These are phyloP conservation scores for Tenthredo amoena DNA, from an alignment of 2,888 invertebrate species.

Conservation along the genomic window DNA sequence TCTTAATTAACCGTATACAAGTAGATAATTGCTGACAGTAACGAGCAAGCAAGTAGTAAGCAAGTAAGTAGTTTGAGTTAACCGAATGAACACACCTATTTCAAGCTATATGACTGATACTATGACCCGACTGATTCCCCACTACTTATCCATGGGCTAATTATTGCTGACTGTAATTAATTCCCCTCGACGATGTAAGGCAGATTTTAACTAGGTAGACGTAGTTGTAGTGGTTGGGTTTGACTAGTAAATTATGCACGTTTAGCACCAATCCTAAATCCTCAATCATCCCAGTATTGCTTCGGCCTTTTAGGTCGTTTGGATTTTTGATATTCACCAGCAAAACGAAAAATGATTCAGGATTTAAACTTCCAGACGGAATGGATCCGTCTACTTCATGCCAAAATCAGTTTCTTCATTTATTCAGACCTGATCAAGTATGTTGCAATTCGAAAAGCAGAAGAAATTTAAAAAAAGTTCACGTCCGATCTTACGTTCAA, in stretches of 20 bases:
- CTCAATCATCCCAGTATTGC: background rate
- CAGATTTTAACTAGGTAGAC: conserved; percentile 38
- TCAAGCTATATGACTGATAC: conserved; percentile 28
- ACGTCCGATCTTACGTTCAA: background rate
- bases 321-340: conserved; percentile 64
- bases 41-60: conserved; percentile 45
- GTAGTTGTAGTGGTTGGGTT: conserved; percentile 48
- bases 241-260: conserved; percentile 29
- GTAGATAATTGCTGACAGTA: conserved; percentile 35
- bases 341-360: conserved; percentile 56
- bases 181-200: background rate
- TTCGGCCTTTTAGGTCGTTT: background rate
- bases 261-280: conserved; percentile 43
- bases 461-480: background rate
- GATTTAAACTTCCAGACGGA: background rate
- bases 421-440: background rate
- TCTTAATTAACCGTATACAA: background rate
- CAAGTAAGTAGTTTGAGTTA: conserved; percentile 28
- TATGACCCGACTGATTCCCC: conserved; percentile 35
- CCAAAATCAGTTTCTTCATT: background rate
- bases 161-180: background rate
- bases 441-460: background rate
- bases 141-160: conserved; percentile 19
- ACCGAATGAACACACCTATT: background rate
- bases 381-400: background rate